These are phyloP conservation scores for Synanthedon tipuliformis DNA, from an alignment of 2,888 invertebrate genomes.

Conservation along the genomic window DNA sequence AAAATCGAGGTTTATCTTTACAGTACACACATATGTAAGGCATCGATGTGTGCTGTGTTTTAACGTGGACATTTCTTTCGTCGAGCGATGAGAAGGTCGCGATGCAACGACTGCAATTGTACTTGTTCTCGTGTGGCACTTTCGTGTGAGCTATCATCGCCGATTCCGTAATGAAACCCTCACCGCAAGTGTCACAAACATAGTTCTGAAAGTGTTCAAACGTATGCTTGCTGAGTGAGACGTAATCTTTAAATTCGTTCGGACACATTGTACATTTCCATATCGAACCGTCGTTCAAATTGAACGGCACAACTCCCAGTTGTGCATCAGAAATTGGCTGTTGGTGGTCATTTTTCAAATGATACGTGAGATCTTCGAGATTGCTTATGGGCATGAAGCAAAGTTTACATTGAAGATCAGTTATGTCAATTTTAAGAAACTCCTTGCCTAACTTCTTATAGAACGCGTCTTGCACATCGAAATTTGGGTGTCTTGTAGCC, in stretches of 20 bases:
- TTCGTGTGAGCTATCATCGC: constrained; percentile 58
- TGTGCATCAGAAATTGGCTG: constrained; percentile 53
- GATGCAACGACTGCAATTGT: constrained; percentile 51
- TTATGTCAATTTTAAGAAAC: constrained; percentile 54
- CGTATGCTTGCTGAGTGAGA: constrained; percentile 54
- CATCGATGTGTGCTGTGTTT: constrained; percentile 52
- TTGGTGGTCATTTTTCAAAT: constrained; percentile 51
- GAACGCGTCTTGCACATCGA: constrained; percentile 51
- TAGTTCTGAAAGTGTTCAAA: constrained; percentile 58
- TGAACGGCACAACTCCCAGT: constrained; percentile 51
- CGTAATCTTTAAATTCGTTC: constrained; percentile 54
- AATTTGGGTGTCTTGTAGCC: constrained; percentile 42
- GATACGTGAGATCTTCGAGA: constrained; percentile 43
- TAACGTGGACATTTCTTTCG: constrained; percentile 51
- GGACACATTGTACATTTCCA: constrained; percentile 61
- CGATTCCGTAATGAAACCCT: constrained; percentile 59
- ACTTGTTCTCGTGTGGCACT: constrained; percentile 58
- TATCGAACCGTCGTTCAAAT: constrained; percentile 44
- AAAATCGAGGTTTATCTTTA: constrained; percentile 54
- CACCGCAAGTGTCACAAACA: constrained; percentile 60
- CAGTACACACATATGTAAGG: constrained; percentile 59
- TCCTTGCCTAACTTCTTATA: constrained; percentile 60
- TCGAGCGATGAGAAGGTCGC: constrained; percentile 52
- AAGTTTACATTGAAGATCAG: constrained; percentile 55
- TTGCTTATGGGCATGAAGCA: constrained; percentile 44